Evolutionary conservation across 2,797 vertebrate genomes (phyloP).

Genomic region (Danionella dracula): DNA sequence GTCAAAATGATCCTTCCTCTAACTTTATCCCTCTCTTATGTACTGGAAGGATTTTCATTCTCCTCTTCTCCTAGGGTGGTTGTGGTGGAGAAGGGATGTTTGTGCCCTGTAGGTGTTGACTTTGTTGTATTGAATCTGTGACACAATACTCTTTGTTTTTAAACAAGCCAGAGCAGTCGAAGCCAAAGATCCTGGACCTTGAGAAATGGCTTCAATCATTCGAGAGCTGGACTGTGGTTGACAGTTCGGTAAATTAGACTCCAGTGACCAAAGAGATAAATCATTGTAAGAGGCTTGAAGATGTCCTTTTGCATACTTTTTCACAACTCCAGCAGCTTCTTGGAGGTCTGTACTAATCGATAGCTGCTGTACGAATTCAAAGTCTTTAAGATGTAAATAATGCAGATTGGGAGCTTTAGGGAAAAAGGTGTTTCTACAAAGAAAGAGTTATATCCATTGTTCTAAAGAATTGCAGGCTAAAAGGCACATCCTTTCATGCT

Average conservation of each 20-base stretch:
- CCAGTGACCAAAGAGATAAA: constrained; percentile 15
- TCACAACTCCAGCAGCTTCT: not conserved
- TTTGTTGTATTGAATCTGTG: constrained; percentile 3
- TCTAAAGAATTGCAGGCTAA: not conserved
- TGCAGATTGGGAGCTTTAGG: not conserved
- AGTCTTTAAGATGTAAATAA: constrained; percentile 32
- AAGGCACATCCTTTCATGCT: constrained; percentile 8
- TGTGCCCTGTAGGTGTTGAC: constrained; percentile 1
- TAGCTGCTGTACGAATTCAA: constrained; percentile 4
- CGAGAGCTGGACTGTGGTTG: constrained; percentile 24
- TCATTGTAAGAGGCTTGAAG: constrained; percentile 1
- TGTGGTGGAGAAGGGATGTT: not conserved
- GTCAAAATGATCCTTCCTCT: not conserved
- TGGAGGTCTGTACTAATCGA: not conserved
- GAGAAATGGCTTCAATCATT: constrained; percentile 41
- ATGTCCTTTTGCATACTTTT: not conserved
- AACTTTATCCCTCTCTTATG: not conserved
- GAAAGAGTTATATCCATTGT: not conserved
- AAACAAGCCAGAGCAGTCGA: constrained; percentile 11
- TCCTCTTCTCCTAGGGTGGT: constrained; percentile 2
- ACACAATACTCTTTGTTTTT: constrained; percentile 16
- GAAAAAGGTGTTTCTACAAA: not conserved
- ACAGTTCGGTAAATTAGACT: constrained; percentile 39
- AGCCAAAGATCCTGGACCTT: constrained; percentile 22
- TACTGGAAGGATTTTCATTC: not conserved